These are phyloP conservation scores for Zygaena filipendulae DNA, from an alignment of 2,888 invertebrate species.

Conservation along the genomic window DNA sequence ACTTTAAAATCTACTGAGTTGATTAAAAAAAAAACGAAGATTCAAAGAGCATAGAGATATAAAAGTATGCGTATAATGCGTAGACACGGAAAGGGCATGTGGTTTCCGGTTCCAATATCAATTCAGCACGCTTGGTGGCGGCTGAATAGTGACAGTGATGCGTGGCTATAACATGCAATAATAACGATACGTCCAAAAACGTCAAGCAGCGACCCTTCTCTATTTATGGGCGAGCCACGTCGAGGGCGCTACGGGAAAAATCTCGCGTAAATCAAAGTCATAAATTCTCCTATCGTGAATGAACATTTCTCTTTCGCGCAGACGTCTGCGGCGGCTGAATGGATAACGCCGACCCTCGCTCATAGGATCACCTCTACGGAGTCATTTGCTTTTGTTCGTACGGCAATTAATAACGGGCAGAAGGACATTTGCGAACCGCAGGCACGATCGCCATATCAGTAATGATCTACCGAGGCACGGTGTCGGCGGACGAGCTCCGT, in stretches of 20 bases:
- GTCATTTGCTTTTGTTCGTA: constrained; percentile 68
- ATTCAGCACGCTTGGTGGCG: constrained; percentile 35
- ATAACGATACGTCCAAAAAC: constrained; percentile 43
- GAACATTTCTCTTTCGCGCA: constrained; percentile 63
- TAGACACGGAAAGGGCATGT: background rate
- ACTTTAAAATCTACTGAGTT: no score
- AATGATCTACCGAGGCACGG: constrained; percentile 51
- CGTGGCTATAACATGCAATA: constrained; percentile 43
- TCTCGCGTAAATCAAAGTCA: constrained; percentile 64
- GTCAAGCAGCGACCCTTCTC: constrained; percentile 51
- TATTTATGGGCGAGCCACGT: constrained; percentile 43
- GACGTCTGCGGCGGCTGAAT: constrained; percentile 61
- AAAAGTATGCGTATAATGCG: no score
- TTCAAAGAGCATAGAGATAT: no score
- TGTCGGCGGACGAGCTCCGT: constrained; percentile 32
- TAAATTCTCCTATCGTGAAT: constrained; percentile 67
- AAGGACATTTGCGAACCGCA: constrained; percentile 57
- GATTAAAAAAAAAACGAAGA: no score
- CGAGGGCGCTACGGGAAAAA: constrained; percentile 52
- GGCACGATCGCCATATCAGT: constrained; percentile 56
- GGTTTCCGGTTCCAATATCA: constrained; percentile 40
- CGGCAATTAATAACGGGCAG: constrained; percentile 64
- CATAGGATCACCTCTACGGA: constrained; percentile 62
- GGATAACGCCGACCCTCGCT: constrained; percentile 63
- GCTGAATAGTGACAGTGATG: constrained; percentile 44